Percentiles rank a stretch among this genome's conserved stretches.
Evolutionary conservation across 1,140 invertebrate species (phyloP).

Genomic region (Vanessa tameamea): DNA sequence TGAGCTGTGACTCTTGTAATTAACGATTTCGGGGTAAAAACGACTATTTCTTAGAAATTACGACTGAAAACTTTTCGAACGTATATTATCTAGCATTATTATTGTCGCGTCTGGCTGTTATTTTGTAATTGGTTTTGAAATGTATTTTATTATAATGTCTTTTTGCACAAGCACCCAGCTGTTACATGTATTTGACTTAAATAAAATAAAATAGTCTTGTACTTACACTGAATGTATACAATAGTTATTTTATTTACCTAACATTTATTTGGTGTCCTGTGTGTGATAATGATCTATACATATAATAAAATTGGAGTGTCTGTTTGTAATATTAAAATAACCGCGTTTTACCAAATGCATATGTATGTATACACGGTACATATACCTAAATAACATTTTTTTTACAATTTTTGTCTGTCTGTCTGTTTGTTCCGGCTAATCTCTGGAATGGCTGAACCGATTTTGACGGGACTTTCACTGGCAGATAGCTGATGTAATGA

Average conservation of each 20-base stretch:
- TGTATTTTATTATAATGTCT: slow-evolving; percentile 39
- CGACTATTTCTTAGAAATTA: slow-evolving; percentile 47
- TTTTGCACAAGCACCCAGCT: slow-evolving; percentile 30
- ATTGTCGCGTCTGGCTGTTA: slow-evolving; percentile 70
- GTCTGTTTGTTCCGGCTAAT: too few species aligned
- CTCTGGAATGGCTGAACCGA: too few species aligned
- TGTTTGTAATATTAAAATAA: too few species aligned
- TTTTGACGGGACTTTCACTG: too few species aligned
- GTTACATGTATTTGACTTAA: slow-evolving; percentile 30
- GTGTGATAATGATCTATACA: too few species aligned
- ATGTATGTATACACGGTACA: too few species aligned
- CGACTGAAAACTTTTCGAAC: slow-evolving; percentile 74
- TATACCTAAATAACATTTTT: too few species aligned
- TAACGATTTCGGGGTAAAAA: slow-evolving; percentile 37
- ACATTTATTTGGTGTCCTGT: background rate
- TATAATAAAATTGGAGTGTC: too few species aligned
- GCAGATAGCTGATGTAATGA: too few species aligned
- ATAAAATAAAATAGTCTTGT: slow-evolving; percentile 29
- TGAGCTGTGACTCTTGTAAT: slow-evolving; percentile 38
- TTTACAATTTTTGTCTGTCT: too few species aligned
- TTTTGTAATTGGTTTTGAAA: slow-evolving; percentile 67
- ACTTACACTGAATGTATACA: slow-evolving; percentile 13
- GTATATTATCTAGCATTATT: slow-evolving; percentile 66
- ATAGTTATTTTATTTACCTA: slow-evolving; percentile 1
- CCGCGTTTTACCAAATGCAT: too few species aligned